Evolutionary conservation across 2,113 vertebrate species (phyloP), one percentile per base, ranked within the genome.

Genomic region (Calyptomena viridis): DNA sequence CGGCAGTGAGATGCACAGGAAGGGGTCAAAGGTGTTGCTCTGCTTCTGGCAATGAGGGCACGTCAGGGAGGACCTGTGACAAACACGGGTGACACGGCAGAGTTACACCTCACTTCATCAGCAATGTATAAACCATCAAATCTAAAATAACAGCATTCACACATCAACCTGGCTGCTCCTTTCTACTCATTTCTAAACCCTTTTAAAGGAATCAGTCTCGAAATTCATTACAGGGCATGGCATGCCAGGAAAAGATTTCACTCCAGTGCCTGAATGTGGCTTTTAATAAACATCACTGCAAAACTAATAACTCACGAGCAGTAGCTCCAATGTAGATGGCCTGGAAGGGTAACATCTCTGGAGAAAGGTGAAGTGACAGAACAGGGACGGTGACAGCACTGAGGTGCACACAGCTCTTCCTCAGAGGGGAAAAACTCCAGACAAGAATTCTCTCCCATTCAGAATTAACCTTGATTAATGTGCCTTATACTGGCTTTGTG

Each of bases 41-140:
- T 99, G 99, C 97, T 99, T 99, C 98, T 99, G 99, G 97, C 99
- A 99, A 95, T 99, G 99, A 63, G 99, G 99, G 90, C 99, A 99
- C 8, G 99, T 99, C 97, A 99, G 98, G 39, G 99, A 99, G 15
- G 99, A 99, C 97, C 99, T 99, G 89, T 91, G 31, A 87, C 60
- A 86, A 53, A 87, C 13, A 89, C 11, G 91, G 55, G 12, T 0
- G 94, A 92, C 2, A 56, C 49, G 22, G 24, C 69, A 90, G 44
- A 59, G 59, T 77, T 59, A 88, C 0, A 44, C 47, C 31, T 52
- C 33, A 4, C 35, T 46, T 58, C 35, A 23, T 2, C 19, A 14
- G 40, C 2, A 21, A 40, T 1, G 28, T 31, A 31, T 9, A 87
- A 62, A 72, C 6, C 64, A 71, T 4, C 53, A 47, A 35, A 53